Evolutionary conservation across 2,888 invertebrate species (phyloP).

Genomic region (Meiosimyza platycephala): DNA sequence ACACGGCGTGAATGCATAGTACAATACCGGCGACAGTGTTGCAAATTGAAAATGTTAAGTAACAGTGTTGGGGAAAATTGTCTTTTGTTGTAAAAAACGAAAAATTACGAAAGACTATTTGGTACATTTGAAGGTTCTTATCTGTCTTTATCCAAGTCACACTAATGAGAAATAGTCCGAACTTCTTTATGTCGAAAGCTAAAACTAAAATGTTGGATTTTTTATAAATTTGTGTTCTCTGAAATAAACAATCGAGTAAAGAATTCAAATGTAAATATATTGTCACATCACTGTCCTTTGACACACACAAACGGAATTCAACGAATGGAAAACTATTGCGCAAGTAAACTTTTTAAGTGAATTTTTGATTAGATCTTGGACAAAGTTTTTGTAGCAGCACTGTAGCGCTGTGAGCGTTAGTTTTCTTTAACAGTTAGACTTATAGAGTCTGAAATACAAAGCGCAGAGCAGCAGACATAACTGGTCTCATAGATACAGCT

Average conservation of each 20-base stretch:
- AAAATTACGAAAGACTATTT: too few species aligned
- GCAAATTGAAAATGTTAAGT: conserved; percentile 23
- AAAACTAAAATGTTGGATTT: too few species aligned
- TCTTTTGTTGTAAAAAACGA: too few species aligned
- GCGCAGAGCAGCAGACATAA: neutral
- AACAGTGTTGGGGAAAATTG: neutral
- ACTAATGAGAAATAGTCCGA: too few species aligned
- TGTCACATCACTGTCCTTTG: too few species aligned
- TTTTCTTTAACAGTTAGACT: conserved; percentile 11
- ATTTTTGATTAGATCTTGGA: conserved; percentile 64
- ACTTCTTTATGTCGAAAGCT: too few species aligned
- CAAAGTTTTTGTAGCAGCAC: conserved; percentile 51
- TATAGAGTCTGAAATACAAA: neutral
- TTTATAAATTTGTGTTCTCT: too few species aligned
- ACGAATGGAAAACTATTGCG: conserved; percentile 47
- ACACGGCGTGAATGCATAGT: too few species aligned
- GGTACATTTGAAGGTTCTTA: too few species aligned
- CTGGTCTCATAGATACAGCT: conserved; percentile 19
- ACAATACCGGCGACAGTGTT: conserved; percentile 39
- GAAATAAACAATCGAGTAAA: too few species aligned
- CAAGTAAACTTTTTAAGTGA: conserved; percentile 62
- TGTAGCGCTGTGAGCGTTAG: conserved; percentile 4
- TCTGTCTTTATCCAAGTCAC: too few species aligned
- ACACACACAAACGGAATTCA: conserved; percentile 20
- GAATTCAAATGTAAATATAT: too few species aligned